These are phyloP conservation scores for Sternotherus odoratus DNA, from an alignment of 2,797 vertebrate genomes.

Conservation along the genomic window DNA sequence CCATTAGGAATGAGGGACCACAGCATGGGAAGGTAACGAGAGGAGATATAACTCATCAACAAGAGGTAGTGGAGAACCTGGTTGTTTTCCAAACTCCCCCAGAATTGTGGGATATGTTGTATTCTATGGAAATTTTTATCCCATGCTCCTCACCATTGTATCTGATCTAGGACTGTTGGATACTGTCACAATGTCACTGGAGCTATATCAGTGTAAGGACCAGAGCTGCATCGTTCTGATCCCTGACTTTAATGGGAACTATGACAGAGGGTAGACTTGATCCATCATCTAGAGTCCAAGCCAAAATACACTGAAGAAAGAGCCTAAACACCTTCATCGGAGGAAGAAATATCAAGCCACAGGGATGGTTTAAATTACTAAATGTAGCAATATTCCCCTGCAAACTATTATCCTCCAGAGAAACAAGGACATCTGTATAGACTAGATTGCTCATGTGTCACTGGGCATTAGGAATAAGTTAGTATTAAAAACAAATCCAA, in stretches of 20 bases:
- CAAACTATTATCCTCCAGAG: conserved; percentile 41
- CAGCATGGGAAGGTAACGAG: background rate
- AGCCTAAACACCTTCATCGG: background rate
- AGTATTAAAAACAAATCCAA: conserved; percentile 66
- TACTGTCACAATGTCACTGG: background rate
- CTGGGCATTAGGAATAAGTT: conserved; percentile 54
- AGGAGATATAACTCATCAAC: background rate
- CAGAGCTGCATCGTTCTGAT: background rate
- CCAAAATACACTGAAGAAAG: background rate
- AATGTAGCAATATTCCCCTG: conserved; percentile 38
- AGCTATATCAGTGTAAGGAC: rapidly evolving
- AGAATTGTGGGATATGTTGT: background rate
- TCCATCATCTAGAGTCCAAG: background rate
- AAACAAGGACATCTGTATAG: conserved; percentile 42
- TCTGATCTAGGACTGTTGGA: background rate
- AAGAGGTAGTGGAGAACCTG: background rate
- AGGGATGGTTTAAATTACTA: conserved; percentile 47
- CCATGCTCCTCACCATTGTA: background rate
- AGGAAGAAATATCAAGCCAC: background rate
- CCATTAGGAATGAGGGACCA: background rate
- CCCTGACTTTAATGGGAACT: rapidly evolving
- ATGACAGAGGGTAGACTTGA: background rate
- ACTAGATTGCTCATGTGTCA: conserved; percentile 57
- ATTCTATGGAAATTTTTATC: background rate
- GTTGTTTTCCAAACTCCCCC: background rate